A percentile compares a stretch with the other conserved stretches of the same genome.
Evolutionary conservation across 30 jellyfish, hydroid and myxozoan genomes (phyloP).

Genomic region (Chrysaora quinquecirrha): DNA sequence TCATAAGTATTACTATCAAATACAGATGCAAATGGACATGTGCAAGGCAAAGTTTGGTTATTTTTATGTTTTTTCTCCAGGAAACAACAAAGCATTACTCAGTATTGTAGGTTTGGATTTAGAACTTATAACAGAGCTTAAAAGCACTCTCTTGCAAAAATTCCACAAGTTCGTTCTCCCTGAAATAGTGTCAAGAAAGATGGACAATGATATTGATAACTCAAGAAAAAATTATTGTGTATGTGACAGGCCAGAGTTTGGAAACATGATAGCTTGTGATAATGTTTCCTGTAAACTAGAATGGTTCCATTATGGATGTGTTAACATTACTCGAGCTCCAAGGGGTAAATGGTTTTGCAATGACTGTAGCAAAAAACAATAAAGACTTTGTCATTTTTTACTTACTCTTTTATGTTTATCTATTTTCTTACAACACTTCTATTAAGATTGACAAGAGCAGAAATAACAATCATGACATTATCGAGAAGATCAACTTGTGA

Average conservation of each 20-base stretch:
- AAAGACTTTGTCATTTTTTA: background rate
- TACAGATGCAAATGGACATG: conserved; percentile 12
- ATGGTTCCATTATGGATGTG: conserved; percentile 32
- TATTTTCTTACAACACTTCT: background rate
- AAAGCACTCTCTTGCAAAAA: no score
- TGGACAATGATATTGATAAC: conserved; percentile 9
- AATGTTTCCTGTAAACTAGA: conserved; percentile 23
- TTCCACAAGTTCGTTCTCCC: conserved; percentile 14
- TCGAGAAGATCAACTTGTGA: conserved; percentile 60
- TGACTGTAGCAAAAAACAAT: background rate
- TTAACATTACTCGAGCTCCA: conserved; percentile 18
- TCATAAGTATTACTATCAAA: background rate
- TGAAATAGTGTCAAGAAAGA: conserved; percentile 28
- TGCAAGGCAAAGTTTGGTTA: conserved; percentile 1
- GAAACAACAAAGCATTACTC: background rate
- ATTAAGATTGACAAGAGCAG: conserved; percentile 50
- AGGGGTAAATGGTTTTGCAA: conserved; percentile 47
- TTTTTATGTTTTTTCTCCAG: background rate
- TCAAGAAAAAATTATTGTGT: conserved; percentile 26
- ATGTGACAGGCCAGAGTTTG: conserved; percentile 36
- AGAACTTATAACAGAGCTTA: background rate
- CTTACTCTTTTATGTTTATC: conserved; percentile 7
- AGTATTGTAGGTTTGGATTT: background rate
- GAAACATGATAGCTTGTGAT: conserved; percentile 37
- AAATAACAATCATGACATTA: conserved; percentile 26